Evolutionary conservation across 2,113 vertebrate genomes (phyloP).

Genomic region (Notothenia rossii): DNA sequence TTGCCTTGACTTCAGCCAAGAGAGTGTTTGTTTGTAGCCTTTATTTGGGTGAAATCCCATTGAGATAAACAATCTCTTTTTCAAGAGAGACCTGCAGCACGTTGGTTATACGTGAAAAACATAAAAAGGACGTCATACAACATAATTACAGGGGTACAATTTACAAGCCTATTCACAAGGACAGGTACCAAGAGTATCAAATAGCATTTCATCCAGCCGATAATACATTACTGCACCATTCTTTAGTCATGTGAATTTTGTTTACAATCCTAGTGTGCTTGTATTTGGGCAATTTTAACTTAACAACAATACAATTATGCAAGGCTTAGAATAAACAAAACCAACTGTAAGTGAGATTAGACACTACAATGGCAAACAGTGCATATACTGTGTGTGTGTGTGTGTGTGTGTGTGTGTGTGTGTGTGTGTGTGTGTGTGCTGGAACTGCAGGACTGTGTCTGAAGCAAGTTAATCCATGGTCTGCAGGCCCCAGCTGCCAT

Average conservation of each 20-base stretch:
- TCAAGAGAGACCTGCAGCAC: too few species aligned
- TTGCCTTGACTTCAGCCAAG: too few species aligned
- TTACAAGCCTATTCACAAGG: too few species aligned
- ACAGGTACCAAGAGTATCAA: too few species aligned
- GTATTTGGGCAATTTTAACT: conserved; percentile 20
- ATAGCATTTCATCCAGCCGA: too few species aligned
- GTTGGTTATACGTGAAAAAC: too few species aligned
- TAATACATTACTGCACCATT: background rate
- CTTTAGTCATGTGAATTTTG: conserved; percentile 12
- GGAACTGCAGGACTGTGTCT: conserved; percentile 50
- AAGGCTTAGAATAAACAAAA: conserved; percentile 34
- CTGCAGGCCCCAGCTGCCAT: conserved; percentile 65
- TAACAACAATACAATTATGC: conserved; percentile 26
- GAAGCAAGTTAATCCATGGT: conserved; percentile 67
- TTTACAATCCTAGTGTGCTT: conserved; percentile 4
- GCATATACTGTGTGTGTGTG: conserved; percentile 26
- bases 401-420: too few species aligned
- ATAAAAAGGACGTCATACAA: too few species aligned
- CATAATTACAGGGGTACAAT: too few species aligned
- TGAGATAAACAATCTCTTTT: too few species aligned
- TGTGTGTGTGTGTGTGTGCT: background rate
- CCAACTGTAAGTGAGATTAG: conserved; percentile 31
- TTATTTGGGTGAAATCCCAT: too few species aligned
- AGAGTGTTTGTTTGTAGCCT: too few species aligned
- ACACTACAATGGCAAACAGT: conserved; percentile 29